These are phyloP conservation scores for Alectoris magna DNA, from an alignment of 2,797 vertebrate genomes.

Conservation along the genomic window DNA sequence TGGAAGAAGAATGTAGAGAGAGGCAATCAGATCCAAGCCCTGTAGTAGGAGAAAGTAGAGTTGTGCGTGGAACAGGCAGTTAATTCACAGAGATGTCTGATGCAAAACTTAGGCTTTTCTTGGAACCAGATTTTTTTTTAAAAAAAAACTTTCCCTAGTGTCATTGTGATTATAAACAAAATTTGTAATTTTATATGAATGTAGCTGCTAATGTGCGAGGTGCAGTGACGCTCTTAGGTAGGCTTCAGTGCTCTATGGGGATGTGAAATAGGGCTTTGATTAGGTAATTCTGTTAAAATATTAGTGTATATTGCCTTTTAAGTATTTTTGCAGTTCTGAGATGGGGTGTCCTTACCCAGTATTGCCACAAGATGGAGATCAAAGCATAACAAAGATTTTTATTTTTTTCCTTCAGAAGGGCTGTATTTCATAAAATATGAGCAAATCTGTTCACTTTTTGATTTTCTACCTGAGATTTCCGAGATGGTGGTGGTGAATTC, in stretches of 20 bases:
- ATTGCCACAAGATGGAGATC: conserved; percentile 33
- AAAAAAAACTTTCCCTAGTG: not conserved
- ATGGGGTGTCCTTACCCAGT: not conserved
- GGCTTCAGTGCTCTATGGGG: not conserved
- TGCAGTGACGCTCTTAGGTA: not conserved
- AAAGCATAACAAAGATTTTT: not conserved
- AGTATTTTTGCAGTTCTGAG: not conserved
- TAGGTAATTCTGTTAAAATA: not conserved
- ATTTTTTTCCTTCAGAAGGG: not conserved
- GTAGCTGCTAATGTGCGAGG: not conserved
- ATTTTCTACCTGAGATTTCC: not conserved
- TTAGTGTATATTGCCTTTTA: not conserved
- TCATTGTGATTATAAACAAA: not conserved
- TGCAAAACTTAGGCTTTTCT: not conserved
- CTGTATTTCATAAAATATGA: not conserved
- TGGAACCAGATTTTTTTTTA: not conserved
- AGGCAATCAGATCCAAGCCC: not conserved
- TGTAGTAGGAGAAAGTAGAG: not conserved
- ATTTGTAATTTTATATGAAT: not conserved
- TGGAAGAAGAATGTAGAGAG: not conserved
- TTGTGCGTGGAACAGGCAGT: not conserved
- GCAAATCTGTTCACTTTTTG: not conserved
- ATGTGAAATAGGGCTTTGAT: not conserved
- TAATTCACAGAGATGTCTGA: not conserved
- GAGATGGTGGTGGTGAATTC: not conserved